phyloP scores from a whole-genome alignment of 2,113 vertebrate genomes.

The Lucifuga dentata region DNA sequence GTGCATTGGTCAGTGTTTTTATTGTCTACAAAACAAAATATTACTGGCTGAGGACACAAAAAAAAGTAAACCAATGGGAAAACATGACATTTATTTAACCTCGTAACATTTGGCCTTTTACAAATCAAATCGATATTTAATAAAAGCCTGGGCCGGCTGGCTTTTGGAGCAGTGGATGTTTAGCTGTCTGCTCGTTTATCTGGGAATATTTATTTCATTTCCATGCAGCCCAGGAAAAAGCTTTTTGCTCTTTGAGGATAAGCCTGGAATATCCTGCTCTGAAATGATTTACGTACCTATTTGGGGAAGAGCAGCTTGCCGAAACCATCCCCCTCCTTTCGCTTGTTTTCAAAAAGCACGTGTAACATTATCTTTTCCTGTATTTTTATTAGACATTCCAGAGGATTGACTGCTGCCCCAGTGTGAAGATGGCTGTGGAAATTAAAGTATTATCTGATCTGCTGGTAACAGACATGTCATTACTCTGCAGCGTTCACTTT shows the following conservation, averaged over 20 bases:
- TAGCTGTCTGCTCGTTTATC: constrained; percentile 70
- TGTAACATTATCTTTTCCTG: constrained; percentile 51
- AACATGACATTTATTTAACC: constrained; percentile 77
- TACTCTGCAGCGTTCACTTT: constrained; percentile 49
- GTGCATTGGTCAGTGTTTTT: constrained; percentile 26
- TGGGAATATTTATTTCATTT: constrained; percentile 75
- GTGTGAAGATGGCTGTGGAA: constrained; percentile 56
- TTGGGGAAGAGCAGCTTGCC: constrained; percentile 57
- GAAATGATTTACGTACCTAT: constrained; percentile 75
- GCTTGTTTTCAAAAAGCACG: constrained; percentile 59
- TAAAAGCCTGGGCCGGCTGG: constrained; percentile 69
- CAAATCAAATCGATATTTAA: constrained; percentile 84
- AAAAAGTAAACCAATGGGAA: constrained; percentile 54
- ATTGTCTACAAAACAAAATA: constrained; percentile 55
- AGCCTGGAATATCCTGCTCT: constrained; percentile 57
- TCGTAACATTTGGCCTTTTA: constrained; percentile 78
- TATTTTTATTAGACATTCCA: constrained; percentile 71
- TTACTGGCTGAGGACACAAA: constrained; percentile 42
- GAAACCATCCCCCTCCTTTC: constrained; percentile 24
- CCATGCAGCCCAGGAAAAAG: constrained; percentile 37
- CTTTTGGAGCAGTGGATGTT: constrained; percentile 72
- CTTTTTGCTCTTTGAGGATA: constrained; percentile 64
- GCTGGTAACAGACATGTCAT: constrained; percentile 54
- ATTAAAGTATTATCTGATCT: constrained; percentile 75
- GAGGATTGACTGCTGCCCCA: constrained; percentile 58